A percentile compares a stretch with the other conserved stretches of the same genome.
phyloP scores from a whole-genome alignment of 2,113 vertebrate genomes.

The Eurypyga helias region DNA sequence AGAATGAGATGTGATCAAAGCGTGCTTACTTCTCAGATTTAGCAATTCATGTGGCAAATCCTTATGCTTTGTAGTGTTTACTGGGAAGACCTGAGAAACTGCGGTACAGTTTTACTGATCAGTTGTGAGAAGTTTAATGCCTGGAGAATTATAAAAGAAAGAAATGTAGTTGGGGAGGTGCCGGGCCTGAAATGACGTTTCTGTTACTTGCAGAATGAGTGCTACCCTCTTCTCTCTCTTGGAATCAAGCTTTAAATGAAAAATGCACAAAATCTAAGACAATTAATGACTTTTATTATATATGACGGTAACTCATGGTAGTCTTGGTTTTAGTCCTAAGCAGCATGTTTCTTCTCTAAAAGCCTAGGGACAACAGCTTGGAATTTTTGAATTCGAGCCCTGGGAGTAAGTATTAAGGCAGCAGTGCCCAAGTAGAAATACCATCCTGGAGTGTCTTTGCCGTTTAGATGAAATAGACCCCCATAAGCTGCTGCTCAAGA shows the following conservation, averaged over 20 bases:
- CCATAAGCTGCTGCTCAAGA: not conserved
- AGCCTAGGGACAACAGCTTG: not conserved
- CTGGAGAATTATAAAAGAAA: not conserved
- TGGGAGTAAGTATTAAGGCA: not conserved
- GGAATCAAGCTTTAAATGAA: not conserved
- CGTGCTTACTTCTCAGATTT: not conserved
- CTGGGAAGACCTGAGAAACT: not conserved
- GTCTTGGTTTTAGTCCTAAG: not conserved
- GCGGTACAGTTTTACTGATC: not conserved
- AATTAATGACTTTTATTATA: not conserved
- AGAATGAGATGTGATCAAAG: constrained; percentile 18
- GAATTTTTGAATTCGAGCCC: not conserved
- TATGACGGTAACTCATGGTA: not conserved
- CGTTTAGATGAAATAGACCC: not conserved
- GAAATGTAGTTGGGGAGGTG: not conserved
- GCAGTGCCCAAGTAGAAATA: not conserved
- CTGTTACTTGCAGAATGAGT: not conserved
- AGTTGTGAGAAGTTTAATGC: not conserved
- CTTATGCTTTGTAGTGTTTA: not conserved
- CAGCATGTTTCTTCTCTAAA: not conserved
- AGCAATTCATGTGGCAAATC: constrained; percentile 20
- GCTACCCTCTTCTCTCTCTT: not conserved
- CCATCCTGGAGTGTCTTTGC: not conserved
- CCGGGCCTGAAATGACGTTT: not conserved
- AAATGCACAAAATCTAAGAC: not conserved